Conservation (phyloP, 1,140 invertebrate species). For the Dysdera silvatica region DNA sequence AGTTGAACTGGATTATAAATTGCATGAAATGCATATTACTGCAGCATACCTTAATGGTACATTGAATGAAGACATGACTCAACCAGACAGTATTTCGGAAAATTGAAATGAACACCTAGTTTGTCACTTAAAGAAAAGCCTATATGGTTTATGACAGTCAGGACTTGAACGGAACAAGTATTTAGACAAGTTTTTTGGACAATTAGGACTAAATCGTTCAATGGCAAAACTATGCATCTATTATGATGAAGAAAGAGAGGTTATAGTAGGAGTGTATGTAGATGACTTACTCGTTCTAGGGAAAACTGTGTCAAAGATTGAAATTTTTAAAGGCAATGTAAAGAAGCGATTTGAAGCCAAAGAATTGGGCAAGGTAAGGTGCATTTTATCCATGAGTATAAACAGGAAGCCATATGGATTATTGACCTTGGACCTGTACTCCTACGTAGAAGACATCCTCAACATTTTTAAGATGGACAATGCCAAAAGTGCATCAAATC, state of each 20-base stretch:
- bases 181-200: slow-evolving; percentile 17
- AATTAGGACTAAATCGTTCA: neutral
- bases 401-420: neutral
- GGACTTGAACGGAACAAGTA: slow-evolving; percentile 42
- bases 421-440: slow-evolving; percentile 5
- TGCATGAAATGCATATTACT: slow-evolving; percentile 36
- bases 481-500: slow-evolving; percentile 34
- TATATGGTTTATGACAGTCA: slow-evolving; percentile 48
- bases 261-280: slow-evolving; percentile 23
- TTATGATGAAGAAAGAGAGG: neutral
- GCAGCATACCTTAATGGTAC: slow-evolving; percentile 41
- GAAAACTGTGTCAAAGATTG: slow-evolving; percentile 24
- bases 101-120: slow-evolving; percentile 25
- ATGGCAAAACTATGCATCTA: slow-evolving; percentile 5
- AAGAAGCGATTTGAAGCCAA: neutral
- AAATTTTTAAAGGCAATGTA: slow-evolving; percentile 31
- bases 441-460: slow-evolving; percentile 22
- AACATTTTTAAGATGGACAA: slow-evolving; percentile 37
- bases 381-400: neutral
- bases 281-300: slow-evolving; percentile 23
- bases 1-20: neutral
- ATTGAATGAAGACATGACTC: slow-evolving; percentile 42
- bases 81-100: slow-evolving; percentile 41
- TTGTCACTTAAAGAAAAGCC: slow-evolving; percentile 38
- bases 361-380: slow-evolving; percentile 6